These are phyloP conservation scores for Sitta europaea DNA, from an alignment of 2,113 vertebrate species.

Conservation along the genomic window DNA sequence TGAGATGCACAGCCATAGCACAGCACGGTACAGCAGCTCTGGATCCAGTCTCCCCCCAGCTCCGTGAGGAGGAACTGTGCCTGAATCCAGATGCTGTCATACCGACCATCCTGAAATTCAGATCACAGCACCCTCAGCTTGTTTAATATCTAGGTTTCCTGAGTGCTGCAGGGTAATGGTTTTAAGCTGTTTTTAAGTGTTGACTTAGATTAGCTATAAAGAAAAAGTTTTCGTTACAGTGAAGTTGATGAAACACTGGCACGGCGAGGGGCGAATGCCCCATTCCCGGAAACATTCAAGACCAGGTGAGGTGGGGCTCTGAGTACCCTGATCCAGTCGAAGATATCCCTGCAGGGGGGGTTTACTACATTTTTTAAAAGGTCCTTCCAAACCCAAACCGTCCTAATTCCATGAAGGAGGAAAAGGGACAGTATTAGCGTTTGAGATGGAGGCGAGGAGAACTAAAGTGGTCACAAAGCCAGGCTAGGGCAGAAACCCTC, in stretches of 20 bases:
- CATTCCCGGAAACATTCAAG: neutral
- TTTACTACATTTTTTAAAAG: neutral
- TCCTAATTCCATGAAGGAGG: rapidly evolving
- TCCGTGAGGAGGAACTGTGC: neutral
- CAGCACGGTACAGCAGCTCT: rapidly evolving
- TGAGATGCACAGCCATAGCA: neutral
- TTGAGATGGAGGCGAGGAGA: neutral
- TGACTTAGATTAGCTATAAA: neutral
- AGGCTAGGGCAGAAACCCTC: neutral
- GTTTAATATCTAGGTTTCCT: neutral
- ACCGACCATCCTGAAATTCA: rapidly evolving
- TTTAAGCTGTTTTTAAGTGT: neutral
- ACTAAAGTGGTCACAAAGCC: neutral
- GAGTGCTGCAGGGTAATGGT: neutral
- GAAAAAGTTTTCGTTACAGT: neutral
- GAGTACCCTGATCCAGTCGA: neutral
- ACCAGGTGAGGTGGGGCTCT: neutral
- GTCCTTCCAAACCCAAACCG: neutral
- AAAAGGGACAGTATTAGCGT: rapidly evolving
- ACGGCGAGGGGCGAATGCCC: neutral
- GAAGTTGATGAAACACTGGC: neutral
- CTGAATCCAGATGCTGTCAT: neutral
- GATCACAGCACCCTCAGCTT: neutral
- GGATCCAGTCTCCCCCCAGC: neutral
- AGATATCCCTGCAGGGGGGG: neutral